Percentiles rank a stretch among this genome's conserved stretches.
phyloP scores from a whole-genome alignment of 1,140 invertebrate genomes.

The Teleogryllus occipitalis region DNA sequence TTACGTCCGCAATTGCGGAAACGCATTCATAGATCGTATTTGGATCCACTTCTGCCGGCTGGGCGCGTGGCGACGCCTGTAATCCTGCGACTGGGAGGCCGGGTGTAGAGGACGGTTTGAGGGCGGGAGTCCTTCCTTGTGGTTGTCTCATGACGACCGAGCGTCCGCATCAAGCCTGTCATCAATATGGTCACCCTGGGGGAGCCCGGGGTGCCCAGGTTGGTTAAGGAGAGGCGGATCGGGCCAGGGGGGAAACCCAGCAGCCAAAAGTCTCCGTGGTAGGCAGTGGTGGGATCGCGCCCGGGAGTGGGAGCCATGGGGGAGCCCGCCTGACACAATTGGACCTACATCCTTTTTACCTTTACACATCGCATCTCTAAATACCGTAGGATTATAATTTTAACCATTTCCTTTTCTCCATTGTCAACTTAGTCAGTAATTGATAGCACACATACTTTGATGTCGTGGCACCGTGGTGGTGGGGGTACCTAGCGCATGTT shows the following conservation, averaged over 20 bases:
- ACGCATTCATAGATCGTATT: neutral
- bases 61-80: constrained; percentile 44
- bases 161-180: constrained; percentile 81
- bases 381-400: no score
- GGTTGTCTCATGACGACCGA: constrained; percentile 62
- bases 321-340: constrained; percentile 76
- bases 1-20: no score
- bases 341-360: constrained; percentile 68
- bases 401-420: no score
- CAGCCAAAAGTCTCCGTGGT: constrained; percentile 94
- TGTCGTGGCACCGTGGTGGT: no score
- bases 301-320: constrained; percentile 76
- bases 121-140: constrained; percentile 26
- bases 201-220: constrained; percentile 78
- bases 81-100: constrained; percentile 47
- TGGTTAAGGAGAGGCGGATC: constrained; percentile 87
- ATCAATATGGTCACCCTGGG: constrained; percentile 81
- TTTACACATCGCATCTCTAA: constrained; percentile 23
- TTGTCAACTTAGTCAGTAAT: no score
- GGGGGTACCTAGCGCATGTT: no score
- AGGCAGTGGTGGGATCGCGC: constrained; percentile 95
- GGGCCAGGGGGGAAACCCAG: constrained; percentile 92
- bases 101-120: constrained; percentile 41
- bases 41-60: constrained; percentile 17
- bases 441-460: no score